Evolutionary conservation across 2,797 vertebrate species (phyloP).

Genomic region (Aplochiton taeniatus): DNA sequence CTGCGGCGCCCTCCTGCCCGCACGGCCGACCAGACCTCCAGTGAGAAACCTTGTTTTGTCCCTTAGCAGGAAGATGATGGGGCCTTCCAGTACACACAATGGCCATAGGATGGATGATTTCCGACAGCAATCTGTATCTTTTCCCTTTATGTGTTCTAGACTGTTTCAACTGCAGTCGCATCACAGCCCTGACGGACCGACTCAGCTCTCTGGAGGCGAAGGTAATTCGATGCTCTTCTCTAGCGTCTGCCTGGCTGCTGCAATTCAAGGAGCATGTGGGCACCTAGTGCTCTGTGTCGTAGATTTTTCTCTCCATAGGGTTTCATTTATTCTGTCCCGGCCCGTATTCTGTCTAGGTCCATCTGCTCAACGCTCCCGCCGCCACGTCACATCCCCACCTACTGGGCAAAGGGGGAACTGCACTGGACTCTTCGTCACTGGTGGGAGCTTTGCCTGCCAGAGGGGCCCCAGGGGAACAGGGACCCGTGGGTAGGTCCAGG

Average conservation of each 20-base stretch:
- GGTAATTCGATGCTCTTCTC: slow-evolving; percentile 61
- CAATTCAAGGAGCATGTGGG: no score
- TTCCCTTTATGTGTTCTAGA: slow-evolving; percentile 62
- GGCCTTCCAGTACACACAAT: background rate
- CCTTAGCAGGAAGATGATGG: background rate
- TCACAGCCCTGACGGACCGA: slow-evolving; percentile 80
- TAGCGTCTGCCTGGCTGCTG: no score
- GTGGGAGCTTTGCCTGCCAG: slow-evolving; percentile 76
- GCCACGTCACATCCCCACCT: slow-evolving; percentile 52
- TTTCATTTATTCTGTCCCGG: background rate
- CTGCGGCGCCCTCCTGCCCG: slow-evolving; percentile 69
- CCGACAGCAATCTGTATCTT: background rate
- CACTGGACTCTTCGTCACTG: slow-evolving; percentile 61
- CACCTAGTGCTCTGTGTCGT: no score
- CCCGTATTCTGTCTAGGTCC: slow-evolving; percentile 75
- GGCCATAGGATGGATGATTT: background rate
- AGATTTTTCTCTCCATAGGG: no score
- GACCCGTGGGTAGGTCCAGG: slow-evolving; percentile 67
- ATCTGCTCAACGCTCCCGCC: slow-evolving; percentile 66
- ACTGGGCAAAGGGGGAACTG: slow-evolving; percentile 50
- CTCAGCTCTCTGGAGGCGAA: slow-evolving; percentile 85
- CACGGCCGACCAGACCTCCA: slow-evolving; percentile 58
- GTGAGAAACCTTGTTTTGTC: slow-evolving; percentile 53
- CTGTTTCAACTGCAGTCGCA: slow-evolving; percentile 90
- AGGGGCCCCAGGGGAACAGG: slow-evolving; percentile 81